These are phyloP conservation scores for Aethes cnicana DNA, from an alignment of 2,888 invertebrate species.

Conservation along the genomic window DNA sequence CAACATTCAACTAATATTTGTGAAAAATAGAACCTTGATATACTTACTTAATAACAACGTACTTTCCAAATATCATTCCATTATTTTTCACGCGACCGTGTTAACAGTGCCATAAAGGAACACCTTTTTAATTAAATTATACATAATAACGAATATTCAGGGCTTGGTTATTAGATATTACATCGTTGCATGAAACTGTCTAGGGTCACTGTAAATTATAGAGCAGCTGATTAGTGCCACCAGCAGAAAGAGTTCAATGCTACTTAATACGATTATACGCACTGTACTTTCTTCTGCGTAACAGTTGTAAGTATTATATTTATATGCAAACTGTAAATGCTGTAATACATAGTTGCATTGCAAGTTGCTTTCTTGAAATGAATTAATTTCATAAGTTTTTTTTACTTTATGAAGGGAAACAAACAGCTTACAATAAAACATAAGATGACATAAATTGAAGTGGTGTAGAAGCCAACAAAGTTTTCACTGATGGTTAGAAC, in stretches of 20 bases:
- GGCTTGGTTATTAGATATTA: slow-evolving; percentile 16
- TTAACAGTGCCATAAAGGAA: slow-evolving; percentile 15
- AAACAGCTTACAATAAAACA: too few species aligned
- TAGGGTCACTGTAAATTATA: not conserved
- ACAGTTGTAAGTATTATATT: slow-evolving; percentile 25
- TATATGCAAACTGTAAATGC: slow-evolving; percentile 11
- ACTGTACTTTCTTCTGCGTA: slow-evolving; percentile 24
- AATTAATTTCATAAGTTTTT: too few species aligned
- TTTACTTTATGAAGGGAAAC: too few species aligned
- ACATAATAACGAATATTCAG: slow-evolving; percentile 17
- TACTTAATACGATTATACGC: slow-evolving; percentile 25
- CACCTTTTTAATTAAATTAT: slow-evolving; percentile 29
- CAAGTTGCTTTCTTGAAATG: too few species aligned
- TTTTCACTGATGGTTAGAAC: too few species aligned
- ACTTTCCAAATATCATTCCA: slow-evolving; percentile 12
- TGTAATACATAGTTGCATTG: too few species aligned
- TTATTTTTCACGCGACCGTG: slow-evolving; percentile 13
- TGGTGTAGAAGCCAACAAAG: too few species aligned
- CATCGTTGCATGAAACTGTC: slow-evolving; percentile 17
- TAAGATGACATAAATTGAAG: too few species aligned
- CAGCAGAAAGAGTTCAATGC: slow-evolving; percentile 23
- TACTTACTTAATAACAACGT: slow-evolving; percentile 13
- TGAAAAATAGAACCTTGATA: slow-evolving; percentile 23
- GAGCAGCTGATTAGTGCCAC: slow-evolving; percentile 8
- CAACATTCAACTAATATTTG: too few species aligned